These are phyloP conservation scores for Diplolepis rosae DNA, from an alignment of 2,888 invertebrate genomes.

Conservation along the genomic window DNA sequence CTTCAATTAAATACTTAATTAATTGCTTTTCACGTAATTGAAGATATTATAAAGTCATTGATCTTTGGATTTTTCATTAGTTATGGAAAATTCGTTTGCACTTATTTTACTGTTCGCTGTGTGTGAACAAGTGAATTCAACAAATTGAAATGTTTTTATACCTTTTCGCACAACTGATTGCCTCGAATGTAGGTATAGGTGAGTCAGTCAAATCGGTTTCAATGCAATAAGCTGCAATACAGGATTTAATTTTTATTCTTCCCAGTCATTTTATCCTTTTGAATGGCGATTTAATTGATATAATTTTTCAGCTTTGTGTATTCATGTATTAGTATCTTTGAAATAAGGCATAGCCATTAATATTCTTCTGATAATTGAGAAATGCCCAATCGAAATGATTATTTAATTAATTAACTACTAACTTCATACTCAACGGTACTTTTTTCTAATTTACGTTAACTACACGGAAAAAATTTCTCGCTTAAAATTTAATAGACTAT, in stretches of 20 bases:
- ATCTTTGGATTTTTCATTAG: background rate
- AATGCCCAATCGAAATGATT: background rate
- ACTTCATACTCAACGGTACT: background rate
- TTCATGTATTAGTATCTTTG: no score
- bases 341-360: background rate
- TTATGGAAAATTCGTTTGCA: background rate
- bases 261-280: constrained; percentile 18
- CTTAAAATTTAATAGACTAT: no score
- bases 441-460: constrained; percentile 3
- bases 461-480: no score
- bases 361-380: background rate
- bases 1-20: background rate
- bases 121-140: background rate
- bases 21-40: background rate
- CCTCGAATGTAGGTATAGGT: constrained; percentile 15
- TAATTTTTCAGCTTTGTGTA: no score
- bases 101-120: background rate
- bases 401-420: background rate
- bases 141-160: constrained; percentile 28
- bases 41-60: background rate
- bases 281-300: background rate
- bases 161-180: constrained; percentile 17
- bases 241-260: constrained; percentile 25
- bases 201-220: constrained; percentile 26
- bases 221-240: constrained; percentile 25